Base-by-base conservation (phyloP, 2,113 vertebrate species). In the Balaeniceps rex region DNA sequence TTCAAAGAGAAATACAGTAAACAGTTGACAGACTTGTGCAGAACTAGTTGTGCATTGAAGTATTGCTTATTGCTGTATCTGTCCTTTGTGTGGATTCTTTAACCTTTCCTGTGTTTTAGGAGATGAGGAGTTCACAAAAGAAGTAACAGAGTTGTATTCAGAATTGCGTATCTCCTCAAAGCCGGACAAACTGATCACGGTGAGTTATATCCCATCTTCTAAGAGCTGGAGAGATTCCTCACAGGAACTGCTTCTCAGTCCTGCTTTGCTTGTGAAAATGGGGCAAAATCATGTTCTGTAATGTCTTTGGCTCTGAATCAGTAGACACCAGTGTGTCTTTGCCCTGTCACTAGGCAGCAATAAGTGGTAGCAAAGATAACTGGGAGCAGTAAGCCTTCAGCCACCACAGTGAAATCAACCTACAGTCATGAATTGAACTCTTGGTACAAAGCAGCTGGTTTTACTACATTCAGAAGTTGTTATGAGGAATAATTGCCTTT, bases 51-150 rank as follows among this genome's bases (percentile, higher is more conserved):
- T 75, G 40, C 49, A 33, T 14, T 72, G 46, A 88, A 70, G 65
- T 55, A 52, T 52, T 86, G 31, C 80, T 71, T 91, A 40, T 84
- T 86, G 44, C 60, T 75, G 6, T 77, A 7, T 22, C 24, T 74
- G 55, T 78, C 47, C n/a, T 71, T 88, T 93, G 25, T 70, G 38
- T 31, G 66, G 42, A 86, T 92, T 88, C 91, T 97, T 87, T 87
- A 91, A 55, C 78, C 76, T 92, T 79, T 92, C 42, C 49, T 96
- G 87, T 83, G 42, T 80, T 97, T 95, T 63, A 98, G 99, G 98
- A 97, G 98, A 99, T 3, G 97, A 98, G 34, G 99, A 99, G 81
- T 99, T 99, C 96, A 98, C 98, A 86, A 97, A 92, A 88, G 99
- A 99, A 96, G 74, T 99, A 58, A 98, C 93, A 15, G 98, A 98